A percentile compares a stretch with the other conserved stretches of the same genome.
These are phyloP conservation scores for Onthophagus taurus DNA, from an alignment of 1,140 invertebrate species.

Conservation along the genomic window DNA sequence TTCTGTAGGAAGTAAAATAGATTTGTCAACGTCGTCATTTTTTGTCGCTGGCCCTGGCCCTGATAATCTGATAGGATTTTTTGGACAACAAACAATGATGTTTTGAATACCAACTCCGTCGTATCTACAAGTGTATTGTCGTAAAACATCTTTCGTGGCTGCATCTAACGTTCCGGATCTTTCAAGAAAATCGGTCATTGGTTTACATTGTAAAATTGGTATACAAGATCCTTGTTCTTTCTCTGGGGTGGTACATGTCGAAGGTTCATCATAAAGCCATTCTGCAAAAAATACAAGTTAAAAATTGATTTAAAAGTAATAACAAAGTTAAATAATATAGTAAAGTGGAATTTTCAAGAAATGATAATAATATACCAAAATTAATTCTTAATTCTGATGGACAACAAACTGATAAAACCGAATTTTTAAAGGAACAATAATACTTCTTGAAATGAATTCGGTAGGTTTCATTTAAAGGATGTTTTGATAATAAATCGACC, in stretches of 20 bases:
- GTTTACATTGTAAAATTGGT: not conserved
- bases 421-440: conserved; percentile 41
- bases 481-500: conserved; percentile 23
- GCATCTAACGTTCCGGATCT: too few relatives aligned
- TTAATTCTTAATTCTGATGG: conserved; percentile 21
- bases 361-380: conserved; percentile 10
- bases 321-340: too few relatives aligned
- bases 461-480: not conserved
- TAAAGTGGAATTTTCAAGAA: too few relatives aligned
- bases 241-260: conserved; percentile 1
- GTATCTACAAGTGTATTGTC: not conserved
- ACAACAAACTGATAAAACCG: conserved; percentile 43
- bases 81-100: conserved; percentile 15
- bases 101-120: not conserved
- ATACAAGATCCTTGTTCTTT: not conserved
- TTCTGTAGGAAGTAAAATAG: conserved; percentile 37
- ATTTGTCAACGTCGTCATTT: too few relatives aligned
- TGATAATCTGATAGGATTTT: not conserved
- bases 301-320: too few relatives aligned
- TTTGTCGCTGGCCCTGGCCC: not conserved
- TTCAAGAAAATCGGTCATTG: not conserved
- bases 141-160: not conserved
- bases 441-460: conserved; percentile 28
- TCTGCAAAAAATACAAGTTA: not conserved
- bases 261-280: not conserved